Evolutionary conservation across 2,113 vertebrate species (phyloP), one percentile per base, ranked within the genome.

Genomic region (Nerophis ophidion): DNA sequence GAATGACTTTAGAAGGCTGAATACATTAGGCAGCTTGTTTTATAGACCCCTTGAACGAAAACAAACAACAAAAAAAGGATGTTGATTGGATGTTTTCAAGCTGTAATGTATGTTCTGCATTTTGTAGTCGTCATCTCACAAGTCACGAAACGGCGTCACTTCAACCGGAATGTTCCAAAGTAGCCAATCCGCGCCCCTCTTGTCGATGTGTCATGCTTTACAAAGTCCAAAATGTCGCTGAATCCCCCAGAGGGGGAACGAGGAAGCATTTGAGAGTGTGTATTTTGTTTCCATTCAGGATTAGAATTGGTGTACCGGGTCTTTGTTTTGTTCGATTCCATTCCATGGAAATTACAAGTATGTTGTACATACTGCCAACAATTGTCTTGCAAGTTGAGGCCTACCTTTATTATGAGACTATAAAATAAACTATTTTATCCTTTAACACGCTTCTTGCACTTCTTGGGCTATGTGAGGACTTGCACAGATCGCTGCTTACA

Each of bases 371-470:
- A 96, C 94, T 95, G 93, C 93, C 92, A 91, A 92, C 92, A 93
- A 89, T 90, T 93, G 93, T 96, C 95, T 96, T 96, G 93, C 93
- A 94, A 95, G 92, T 93, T 93, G 91, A 98, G 93, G 93, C 93
- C 93, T 93, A 91, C 89, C 93, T 97, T 97, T 96, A 95, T 93
- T 95, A 94, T 95, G 89, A 97, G 93, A 95, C 92, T 96, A 95
- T 95, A 96, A 97, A 98, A 94, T 96, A 96, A 96, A 92, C 92
- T 96, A 95, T 96, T 96, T 97, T 96, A 95, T 94, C 93, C 91
- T 94, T 93, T 87, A 90, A 64, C 26, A 2, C 2, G 44, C 47
- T 47, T 17, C 26, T 4, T 64, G 48, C 66, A 17, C 8, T 61
- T 61, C 33, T 59, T 71, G 2, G 15, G 13, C 19, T 42, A 11